Conservation (phyloP, 2,888 invertebrate genomes). For the Cheilosia impressa region DNA sequence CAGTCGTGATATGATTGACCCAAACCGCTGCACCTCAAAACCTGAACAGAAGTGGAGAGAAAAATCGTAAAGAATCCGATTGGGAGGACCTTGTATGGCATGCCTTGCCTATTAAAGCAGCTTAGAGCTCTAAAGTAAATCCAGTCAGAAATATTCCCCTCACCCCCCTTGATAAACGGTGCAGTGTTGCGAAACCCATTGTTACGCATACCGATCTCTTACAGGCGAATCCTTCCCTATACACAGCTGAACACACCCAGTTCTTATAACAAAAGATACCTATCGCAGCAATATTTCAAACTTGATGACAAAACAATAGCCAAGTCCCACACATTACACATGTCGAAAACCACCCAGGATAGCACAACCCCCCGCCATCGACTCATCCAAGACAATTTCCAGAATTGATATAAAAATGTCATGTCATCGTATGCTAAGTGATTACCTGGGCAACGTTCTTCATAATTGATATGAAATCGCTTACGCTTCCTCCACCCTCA, state of each 20-base stretch:
- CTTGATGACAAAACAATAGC: not conserved
- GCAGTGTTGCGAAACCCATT: too few relatives aligned
- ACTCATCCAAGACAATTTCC: not conserved
- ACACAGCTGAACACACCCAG: not conserved
- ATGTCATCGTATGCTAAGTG: conserved; percentile 32
- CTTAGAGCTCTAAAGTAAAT: too few relatives aligned
- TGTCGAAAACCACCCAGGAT: not conserved
- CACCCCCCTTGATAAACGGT: too few relatives aligned
- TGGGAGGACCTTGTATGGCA: too few relatives aligned
- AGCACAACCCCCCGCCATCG: not conserved
- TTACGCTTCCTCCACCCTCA: conserved; percentile 2
- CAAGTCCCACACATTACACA: not conserved
- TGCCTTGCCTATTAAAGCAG: too few relatives aligned
- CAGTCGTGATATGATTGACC: too few relatives aligned
- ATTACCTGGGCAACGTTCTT: conserved; percentile 10
- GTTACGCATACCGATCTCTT: too few relatives aligned
- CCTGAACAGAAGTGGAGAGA: too few relatives aligned
- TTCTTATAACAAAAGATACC: not conserved
- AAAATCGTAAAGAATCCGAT: too few relatives aligned
- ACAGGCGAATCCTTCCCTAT: too few relatives aligned
- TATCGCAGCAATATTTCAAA: not conserved
- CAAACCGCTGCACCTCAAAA: too few relatives aligned
- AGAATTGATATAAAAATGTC: conserved; percentile 29
- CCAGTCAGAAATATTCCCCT: too few relatives aligned
- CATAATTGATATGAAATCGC: conserved; percentile 44